These are phyloP conservation scores for Samia ricini DNA, from an alignment of 1,140 invertebrate genomes.

Conservation along the genomic window DNA sequence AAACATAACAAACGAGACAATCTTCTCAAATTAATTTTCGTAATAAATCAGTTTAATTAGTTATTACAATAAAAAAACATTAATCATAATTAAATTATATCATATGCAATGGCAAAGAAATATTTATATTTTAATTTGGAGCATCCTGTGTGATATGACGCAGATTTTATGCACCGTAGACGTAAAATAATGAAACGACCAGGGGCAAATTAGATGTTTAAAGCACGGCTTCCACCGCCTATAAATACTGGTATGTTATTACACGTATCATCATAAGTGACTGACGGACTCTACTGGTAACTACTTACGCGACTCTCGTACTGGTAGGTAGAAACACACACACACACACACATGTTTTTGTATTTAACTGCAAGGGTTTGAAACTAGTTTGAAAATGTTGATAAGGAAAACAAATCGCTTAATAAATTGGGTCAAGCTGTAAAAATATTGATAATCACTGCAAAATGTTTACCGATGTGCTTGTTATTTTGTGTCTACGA, in stretches of 20 bases:
- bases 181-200: slow-evolving; percentile 44
- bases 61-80: no score
- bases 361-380: background rate
- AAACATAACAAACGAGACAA: no score
- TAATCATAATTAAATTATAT: no score
- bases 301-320: slow-evolving; percentile 4
- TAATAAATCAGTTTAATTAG: no score
- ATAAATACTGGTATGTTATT: slow-evolving; percentile 45
- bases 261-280: slow-evolving; percentile 45
- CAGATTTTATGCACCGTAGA: slow-evolving; percentile 44
- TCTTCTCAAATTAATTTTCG: no score
- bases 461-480: background rate
- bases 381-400: background rate
- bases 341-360: no score
- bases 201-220: slow-evolving; percentile 58
- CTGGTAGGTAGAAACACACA: slow-evolving; percentile 29
- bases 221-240: slow-evolving; percentile 30
- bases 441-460: background rate
- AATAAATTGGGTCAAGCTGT: background rate
- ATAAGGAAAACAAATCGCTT: background rate
- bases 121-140: background rate
- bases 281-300: slow-evolving; percentile 11
- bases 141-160: slow-evolving; percentile 25
- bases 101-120: background rate
- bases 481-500: background rate